Conservation (phyloP, 2,113 vertebrate species). For the Vidua chalybeata region DNA sequence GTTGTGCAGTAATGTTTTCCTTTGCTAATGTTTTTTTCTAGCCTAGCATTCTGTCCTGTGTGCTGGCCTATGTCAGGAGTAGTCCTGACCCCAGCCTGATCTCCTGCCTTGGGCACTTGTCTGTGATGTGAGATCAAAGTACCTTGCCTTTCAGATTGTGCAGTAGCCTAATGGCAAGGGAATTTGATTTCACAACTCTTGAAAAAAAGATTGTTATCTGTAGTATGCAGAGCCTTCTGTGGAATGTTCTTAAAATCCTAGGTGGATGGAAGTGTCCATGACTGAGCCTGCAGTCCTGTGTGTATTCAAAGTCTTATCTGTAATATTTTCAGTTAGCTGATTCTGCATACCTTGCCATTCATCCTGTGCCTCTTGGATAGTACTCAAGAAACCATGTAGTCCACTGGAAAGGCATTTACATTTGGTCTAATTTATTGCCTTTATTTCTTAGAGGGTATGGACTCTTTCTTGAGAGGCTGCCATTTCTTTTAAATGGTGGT, state of each 20-base stretch:
- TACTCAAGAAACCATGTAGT: background rate
- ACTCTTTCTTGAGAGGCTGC: background rate
- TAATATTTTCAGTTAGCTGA: background rate
- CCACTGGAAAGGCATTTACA: background rate
- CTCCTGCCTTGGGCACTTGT: background rate
- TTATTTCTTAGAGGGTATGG: background rate
- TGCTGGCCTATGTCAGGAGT: background rate
- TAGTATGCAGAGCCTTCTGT: background rate
- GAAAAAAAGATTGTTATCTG: background rate
- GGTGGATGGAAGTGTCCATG: background rate
- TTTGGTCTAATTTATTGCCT: background rate
- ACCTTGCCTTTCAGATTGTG: background rate
- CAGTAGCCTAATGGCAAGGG: background rate
- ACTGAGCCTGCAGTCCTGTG: background rate
- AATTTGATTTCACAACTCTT: background rate
- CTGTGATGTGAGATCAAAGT: background rate
- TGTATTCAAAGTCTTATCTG: background rate
- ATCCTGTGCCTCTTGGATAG: background rate
- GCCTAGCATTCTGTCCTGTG: background rate
- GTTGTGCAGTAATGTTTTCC: background rate
- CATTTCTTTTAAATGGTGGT: background rate
- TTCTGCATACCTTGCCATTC: background rate
- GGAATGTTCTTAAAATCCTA: background rate
- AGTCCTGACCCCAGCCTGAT: background rate
- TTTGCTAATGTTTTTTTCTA: background rate